Evolutionary conservation across 2,888 invertebrate species (phyloP), one percentile per base, ranked within the genome.

Genomic region (Callyntrura guangdongensis): DNA sequence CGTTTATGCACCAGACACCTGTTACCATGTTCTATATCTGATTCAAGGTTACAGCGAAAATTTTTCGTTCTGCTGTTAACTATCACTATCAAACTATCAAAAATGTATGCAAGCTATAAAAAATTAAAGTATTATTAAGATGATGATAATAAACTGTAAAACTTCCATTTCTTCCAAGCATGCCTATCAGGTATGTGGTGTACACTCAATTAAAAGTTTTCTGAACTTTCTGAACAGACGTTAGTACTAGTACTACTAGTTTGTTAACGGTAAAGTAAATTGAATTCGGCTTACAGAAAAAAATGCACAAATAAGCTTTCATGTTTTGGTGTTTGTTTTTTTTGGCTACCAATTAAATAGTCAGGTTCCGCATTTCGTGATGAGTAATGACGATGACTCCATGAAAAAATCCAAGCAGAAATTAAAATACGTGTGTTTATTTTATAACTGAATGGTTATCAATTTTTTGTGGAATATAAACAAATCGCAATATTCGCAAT

Each of bases 41-140:
- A 81, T 11, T 82, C 82, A 82, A 82, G 82, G 82, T 45, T 53
- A 53, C 11, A 53, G 53, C 53, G n/a, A 53, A 53, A 53, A 11
- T 53, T 2, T 47, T 53, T 14, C 53, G 9, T 14, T 53, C 11
- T 14, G 53, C 53, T 53, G 2, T 53, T 53, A 36, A 5, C 53
- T 53, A 36, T 53, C 53, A 53, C 53, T 14, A 11, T 14, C 11
- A 5, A 6, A 14, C 12, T 53, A 11, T n/a, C n/a, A n/a, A n/a
- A n/a, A n/a, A n/a, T 53, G 53, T 9, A 53, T 53, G 53, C 53
- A 53, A 11, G 5, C 12, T 53, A 53, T 53, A 14, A 53, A 53
- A 53, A 11, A 53, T 53, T 11, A 53, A 5, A 53, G n/a, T 53
- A 9, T 47, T 53, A 53, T 5, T 9, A 14, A 53, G n/a, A 53